phyloP scores from a whole-genome alignment of 2,888 invertebrate genomes.

The Thecocarcelia acutangulata region DNA sequence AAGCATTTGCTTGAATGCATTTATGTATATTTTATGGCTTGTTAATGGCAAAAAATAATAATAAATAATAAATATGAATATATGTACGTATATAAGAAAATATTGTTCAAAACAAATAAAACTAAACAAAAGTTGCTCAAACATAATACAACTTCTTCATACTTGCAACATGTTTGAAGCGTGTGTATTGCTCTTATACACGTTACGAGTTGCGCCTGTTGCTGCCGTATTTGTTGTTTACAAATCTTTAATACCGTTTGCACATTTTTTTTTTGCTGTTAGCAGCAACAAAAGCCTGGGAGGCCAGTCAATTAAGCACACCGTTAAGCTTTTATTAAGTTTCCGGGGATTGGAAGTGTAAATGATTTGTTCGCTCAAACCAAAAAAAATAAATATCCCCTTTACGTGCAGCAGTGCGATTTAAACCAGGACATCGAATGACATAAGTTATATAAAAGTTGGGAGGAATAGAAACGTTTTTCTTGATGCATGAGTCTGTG shows the following conservation, averaged over 20 bases:
- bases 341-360: slow-evolving; percentile 60
- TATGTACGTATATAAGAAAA: neutral
- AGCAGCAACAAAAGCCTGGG: slow-evolving; percentile 29
- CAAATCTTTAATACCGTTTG: neutral
- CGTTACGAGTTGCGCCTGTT: slow-evolving; percentile 36
- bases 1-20: slow-evolving; percentile 11
- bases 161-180: slow-evolving; percentile 42
- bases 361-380: slow-evolving; percentile 29
- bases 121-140: slow-evolving; percentile 5
- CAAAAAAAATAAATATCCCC: neutral
- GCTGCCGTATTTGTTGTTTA: slow-evolving; percentile 1
- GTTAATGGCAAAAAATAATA: slow-evolving; percentile 10
- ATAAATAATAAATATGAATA: neutral
- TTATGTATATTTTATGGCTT: slow-evolving; percentile 15
- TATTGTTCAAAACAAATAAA: neutral
- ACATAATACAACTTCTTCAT: slow-evolving; percentile 32
- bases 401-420: neutral
- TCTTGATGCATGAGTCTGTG: too few relatives aligned
- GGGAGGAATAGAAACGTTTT: too few relatives aligned
- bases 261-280: too few relatives aligned
- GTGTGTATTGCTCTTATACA: neutral
- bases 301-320: slow-evolving; percentile 35
- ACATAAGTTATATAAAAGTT: too few relatives aligned
- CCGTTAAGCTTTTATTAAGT: slow-evolving; percentile 41
- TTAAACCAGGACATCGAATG: too few relatives aligned